A percentile compares a stretch with the other conserved stretches of the same genome.
phyloP scores from a whole-genome alignment of 2,888 invertebrate species.

The Drosophila parthenogenetica region DNA sequence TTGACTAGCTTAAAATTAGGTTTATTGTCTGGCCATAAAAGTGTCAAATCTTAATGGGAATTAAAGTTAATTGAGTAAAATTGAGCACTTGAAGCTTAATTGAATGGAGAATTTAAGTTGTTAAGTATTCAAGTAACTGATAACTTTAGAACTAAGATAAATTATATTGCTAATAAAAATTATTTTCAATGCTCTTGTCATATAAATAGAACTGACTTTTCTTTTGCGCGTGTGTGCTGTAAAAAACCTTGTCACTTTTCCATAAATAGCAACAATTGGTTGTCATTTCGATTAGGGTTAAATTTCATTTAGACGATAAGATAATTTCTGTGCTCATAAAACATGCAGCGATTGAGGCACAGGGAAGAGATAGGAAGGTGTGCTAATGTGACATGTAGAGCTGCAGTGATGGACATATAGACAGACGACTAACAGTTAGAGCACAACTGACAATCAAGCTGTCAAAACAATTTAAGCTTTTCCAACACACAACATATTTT shows the following conservation, averaged over 20 bases:
- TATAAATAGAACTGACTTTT: too few species aligned
- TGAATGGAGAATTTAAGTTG: too few species aligned
- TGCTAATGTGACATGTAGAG: neutral
- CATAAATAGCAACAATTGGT: slow-evolving; percentile 70
- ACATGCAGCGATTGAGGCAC: slow-evolving; percentile 40
- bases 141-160: too few species aligned
- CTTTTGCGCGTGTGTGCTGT: too few species aligned
- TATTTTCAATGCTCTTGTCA: too few species aligned
- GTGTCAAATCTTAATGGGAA: neutral
- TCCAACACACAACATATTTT: slow-evolving; percentile 34
- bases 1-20: neutral
- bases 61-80: neutral
- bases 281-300: slow-evolving; percentile 46
- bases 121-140: too few species aligned
- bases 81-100: neutral
- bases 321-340: slow-evolving; percentile 59
- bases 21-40: slow-evolving; percentile 8
- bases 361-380: too few species aligned
- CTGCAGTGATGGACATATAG: slow-evolving; percentile 33
- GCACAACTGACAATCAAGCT: slow-evolving; percentile 66
- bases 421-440: slow-evolving; percentile 26
- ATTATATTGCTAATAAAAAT: too few species aligned
- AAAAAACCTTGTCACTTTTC: neutral
- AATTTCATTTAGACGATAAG: slow-evolving; percentile 61
- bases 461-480: slow-evolving; percentile 70